A percentile compares a stretch with the other conserved stretches of the same genome.
phyloP scores from a whole-genome alignment of 2,113 vertebrate species.

The Microtus pennsylvanicus region DNA sequence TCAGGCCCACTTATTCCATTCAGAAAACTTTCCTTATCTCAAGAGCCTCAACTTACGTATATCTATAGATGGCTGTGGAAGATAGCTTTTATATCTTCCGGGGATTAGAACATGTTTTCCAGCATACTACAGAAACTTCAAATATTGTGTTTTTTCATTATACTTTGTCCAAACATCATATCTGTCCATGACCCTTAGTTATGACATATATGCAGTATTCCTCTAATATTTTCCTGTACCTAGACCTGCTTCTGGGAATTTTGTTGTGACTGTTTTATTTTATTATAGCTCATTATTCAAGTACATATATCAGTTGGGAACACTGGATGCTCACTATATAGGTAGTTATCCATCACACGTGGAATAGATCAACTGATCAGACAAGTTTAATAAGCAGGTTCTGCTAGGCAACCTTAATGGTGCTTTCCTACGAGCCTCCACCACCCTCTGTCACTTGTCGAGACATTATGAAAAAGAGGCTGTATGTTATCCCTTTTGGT shows the following conservation, averaged over 20 bases:
- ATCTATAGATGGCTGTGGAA: not conserved
- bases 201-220: not conserved
- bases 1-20: not conserved
- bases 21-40: not conserved
- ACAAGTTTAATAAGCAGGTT: not conserved
- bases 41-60: not conserved
- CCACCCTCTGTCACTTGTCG: not conserved
- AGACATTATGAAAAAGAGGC: not conserved
- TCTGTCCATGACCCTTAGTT: not conserved
- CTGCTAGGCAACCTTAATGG: not conserved
- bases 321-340: not conserved
- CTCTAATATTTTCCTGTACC: not conserved
- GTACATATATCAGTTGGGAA: not conserved
- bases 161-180: not conserved
- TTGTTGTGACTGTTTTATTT: not conserved
- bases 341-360: not conserved
- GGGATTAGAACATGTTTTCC: not conserved
- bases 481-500: not conserved
- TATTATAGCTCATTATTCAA: not conserved
- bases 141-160: not conserved
- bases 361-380: not conserved
- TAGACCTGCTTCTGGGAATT: not conserved
- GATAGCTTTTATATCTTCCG: not conserved
- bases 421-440: not conserved
- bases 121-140: not conserved